Percentiles rank a stretch among this genome's conserved stretches.
These are phyloP conservation scores for Listronotus oregonensis DNA, from an alignment of 1,140 invertebrate genomes.

Conservation along the genomic window DNA sequence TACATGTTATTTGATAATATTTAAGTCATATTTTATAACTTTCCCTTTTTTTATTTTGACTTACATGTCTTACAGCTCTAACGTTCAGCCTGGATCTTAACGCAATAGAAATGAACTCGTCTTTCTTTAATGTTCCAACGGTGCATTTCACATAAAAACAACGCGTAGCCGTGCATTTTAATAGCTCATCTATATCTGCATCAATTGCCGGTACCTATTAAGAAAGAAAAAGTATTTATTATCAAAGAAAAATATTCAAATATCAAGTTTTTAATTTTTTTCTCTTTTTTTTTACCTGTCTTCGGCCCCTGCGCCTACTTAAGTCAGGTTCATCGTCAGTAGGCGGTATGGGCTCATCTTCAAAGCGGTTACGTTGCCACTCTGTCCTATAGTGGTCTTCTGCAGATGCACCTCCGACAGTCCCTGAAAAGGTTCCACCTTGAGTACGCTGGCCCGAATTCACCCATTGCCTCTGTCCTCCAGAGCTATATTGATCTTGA, in stretches of 20 bases:
- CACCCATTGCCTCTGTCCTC: slow-evolving; percentile 15
- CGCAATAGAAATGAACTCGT: slow-evolving; percentile 77
- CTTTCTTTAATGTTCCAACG: slow-evolving; percentile 70
- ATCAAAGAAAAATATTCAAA: neutral
- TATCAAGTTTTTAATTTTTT: no score
- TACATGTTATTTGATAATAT: no score
- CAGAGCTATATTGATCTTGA: slow-evolving; percentile 7
- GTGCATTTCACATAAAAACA: slow-evolving; percentile 77
- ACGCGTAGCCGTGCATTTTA: slow-evolving; percentile 70
- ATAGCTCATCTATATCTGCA: slow-evolving; percentile 39
- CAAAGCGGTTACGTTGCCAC: slow-evolving; percentile 26
- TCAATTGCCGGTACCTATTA: slow-evolving; percentile 6
- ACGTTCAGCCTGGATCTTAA: slow-evolving; percentile 79
- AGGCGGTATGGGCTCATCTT: slow-evolving; percentile 10
- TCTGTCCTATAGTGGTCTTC: slow-evolving; percentile 23
- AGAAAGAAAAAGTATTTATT: neutral
- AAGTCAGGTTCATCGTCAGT: slow-evolving; percentile 30
- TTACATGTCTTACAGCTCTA: slow-evolving; percentile 76
- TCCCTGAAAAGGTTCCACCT: slow-evolving; percentile 23
- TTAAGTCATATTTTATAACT: neutral
- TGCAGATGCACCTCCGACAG: slow-evolving; percentile 10
- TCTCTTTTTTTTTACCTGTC: slow-evolving; percentile 18
- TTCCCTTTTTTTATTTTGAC: slow-evolving; percentile 19
- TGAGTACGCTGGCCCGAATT: slow-evolving; percentile 16
- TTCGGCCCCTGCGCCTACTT: slow-evolving; percentile 24